Base-by-base conservation (phyloP, 2,888 invertebrate genomes). In the Cactoblastis cactorum region DNA sequence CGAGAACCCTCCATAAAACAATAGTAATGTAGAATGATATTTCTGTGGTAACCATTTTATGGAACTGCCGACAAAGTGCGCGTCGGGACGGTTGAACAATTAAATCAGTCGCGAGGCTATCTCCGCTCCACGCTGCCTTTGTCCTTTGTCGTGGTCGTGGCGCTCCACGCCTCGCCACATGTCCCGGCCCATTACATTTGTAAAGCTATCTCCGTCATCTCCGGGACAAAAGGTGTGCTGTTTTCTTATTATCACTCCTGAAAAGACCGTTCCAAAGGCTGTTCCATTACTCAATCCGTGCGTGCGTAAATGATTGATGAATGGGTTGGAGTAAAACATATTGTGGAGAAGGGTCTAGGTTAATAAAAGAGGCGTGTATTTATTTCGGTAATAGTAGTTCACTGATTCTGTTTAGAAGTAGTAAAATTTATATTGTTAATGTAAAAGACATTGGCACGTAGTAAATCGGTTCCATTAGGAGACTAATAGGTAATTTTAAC, bases 41-140 rank as follows among this genome's bases (percentile, higher is more conserved):
- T 9, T 37, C 37, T 17, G 4, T 1, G 6, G 8, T 37, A 14
- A 15, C 9, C 14, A 37, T 37, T 37, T 17, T 37, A 9, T 49
- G 39, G 9, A 38, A 45, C 43, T 53, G 53, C 55, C 56, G 53
- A 9, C 83, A 83, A 84, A 83, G 82, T 71, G 72, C 71, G 74
- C 72, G 76, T 74, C 73, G 70, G 67, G 63, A n/a, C n/a, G n/a
- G n/a, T 62, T 68, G 67, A 69, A 83, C 83, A 80, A 80, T 84
- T 77, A 74, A 78, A 83, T 84, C 77, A 75, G 74, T 68, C 71
- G 69, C 71, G 71, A 74, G 73, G 79, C 80, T 77, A 77, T 80
- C 78, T 74, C 71, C 61, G 51, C 52, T 3, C 11, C 58, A 61
- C 56, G 45, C 49, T 61, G 59, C 62, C 66, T 69, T 73, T 67